phyloP scores from a whole-genome alignment of 2,797 vertebrate species.

The Eulemur albifrons region DNA sequence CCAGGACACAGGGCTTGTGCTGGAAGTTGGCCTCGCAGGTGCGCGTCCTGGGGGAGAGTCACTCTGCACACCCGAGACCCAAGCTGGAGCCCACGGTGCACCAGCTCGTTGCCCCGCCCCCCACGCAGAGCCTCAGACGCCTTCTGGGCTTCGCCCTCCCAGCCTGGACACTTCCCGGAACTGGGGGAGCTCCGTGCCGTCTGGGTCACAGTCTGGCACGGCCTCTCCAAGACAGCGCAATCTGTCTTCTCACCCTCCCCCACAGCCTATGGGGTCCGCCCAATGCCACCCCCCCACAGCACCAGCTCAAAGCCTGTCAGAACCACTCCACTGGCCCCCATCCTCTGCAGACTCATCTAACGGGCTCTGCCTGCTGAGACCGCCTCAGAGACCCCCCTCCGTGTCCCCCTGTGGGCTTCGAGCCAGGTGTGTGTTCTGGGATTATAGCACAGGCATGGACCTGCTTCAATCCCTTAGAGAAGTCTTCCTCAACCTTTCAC shows the following conservation, averaged over 20 bases:
- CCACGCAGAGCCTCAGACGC: neutral
- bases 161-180: neutral
- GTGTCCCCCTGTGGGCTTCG: no score
- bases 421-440: neutral
- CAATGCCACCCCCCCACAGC: neutral
- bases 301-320: neutral
- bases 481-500: neutral
- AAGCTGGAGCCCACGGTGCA: neutral
- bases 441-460: neutral
- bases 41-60: no score
- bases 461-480: neutral
- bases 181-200: rapidly evolving
- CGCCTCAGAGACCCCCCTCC: neutral
- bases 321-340: neutral
- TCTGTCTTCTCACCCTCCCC: neutral
- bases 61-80: neutral
- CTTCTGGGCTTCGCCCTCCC: neutral
- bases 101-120: rapidly evolving
- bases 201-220: neutral
- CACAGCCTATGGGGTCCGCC: neutral
- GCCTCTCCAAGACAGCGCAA: neutral
- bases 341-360: rapidly evolving
- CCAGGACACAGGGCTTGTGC: neutral
- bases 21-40: neutral
- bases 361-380: no score